Base-by-base conservation (phyloP, 2,797 vertebrate genomes). In the Tenualosa ilisha region DNA sequence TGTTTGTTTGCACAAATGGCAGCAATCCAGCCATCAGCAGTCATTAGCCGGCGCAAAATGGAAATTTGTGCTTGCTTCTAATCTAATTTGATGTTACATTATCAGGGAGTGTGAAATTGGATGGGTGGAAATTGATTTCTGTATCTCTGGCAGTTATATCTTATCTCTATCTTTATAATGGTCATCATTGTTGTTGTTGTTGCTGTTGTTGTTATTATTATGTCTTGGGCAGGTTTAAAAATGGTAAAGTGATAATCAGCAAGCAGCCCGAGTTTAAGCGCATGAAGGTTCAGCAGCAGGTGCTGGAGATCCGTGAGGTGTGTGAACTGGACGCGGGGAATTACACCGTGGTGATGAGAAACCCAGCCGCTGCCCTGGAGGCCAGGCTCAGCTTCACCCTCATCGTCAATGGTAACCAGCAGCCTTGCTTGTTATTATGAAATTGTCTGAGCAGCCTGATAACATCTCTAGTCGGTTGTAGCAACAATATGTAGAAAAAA, bases 231-330 rank as follows among this genome's bases (percentile, higher is more conserved):
- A 99, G 98, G 98, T 98, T 94, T 94, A 99, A 98, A 95, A 96
- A 98, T 8, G 95, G 95, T 83, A 97, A 95, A 89, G 89, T 93
- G 87, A 95, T 99, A 92, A 96, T 93, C 24, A 96, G 94, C 68
- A 75, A 75, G 68, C 89, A 90, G 0, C 93, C 91, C 3, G 94
- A 94, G 89, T 96, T 95, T 89, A 95, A 94, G 87, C 94, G 94
- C 84, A 92, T 96, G 87, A 96, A 91, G 89, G 85, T 91, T 63
- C 95, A 94, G 86, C 96, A 96, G 83, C 96, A 97, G 8, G 94
- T 93, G 84, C 93, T 99, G 93, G 96, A 98, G 94, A 97, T 99
- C 92, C 97, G 95, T 88, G 97, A 99, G 82, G 97, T 99, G 85
- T 94, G 94, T 0, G 96, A 95, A 89, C 96, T 96, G 92, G 97